Evolutionary conservation across 2,888 invertebrate species (phyloP).

Genomic region (Drosophila subsilvestris): DNA sequence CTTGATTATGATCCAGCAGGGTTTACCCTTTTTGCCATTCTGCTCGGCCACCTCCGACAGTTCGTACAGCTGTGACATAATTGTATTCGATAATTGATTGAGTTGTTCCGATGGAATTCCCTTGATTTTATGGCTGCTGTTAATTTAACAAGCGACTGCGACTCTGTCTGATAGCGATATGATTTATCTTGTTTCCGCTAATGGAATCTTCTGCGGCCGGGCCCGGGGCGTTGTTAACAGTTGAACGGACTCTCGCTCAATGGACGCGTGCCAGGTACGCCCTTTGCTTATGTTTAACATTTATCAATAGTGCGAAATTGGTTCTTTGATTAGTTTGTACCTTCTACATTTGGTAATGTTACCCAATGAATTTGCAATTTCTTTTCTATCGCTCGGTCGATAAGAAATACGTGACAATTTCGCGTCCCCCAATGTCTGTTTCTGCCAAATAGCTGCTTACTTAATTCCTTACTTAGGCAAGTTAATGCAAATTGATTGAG

Average conservation of each 20-base stretch:
- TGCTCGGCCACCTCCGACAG: constrained; percentile 86
- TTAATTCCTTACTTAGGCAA: constrained; percentile 5
- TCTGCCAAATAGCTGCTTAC: background rate
- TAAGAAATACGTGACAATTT: constrained; percentile 64
- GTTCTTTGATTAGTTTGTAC: constrained; percentile 32
- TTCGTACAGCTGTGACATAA: constrained; percentile 77
- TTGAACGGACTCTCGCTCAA: constrained; percentile 18
- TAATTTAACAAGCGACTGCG: constrained; percentile 6
- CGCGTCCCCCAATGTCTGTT: constrained; percentile 12
- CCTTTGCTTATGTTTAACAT: constrained; percentile 22
- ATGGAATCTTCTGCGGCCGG: background rate
- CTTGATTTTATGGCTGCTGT: constrained; percentile 13
- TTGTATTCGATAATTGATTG: constrained; percentile 9
- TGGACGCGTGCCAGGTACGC: constrained; percentile 38
- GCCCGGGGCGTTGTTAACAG: constrained; percentile 4
- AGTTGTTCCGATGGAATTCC: no score
- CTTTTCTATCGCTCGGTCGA: constrained; percentile 45
- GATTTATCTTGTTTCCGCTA: constrained; percentile 2
- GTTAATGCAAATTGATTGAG: constrained; percentile 37
- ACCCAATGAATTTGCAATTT: constrained; percentile 24
- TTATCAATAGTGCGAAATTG: constrained; percentile 21
- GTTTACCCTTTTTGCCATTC: constrained; percentile 86
- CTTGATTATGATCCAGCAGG: constrained; percentile 88
- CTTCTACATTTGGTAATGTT: background rate
- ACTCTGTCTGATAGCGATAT: constrained; percentile 6